A percentile compares a stretch with the other conserved stretches of the same genome.
Conservation (phyloP, 2,888 invertebrate genomes). For the Doris montereyensis region DNA sequence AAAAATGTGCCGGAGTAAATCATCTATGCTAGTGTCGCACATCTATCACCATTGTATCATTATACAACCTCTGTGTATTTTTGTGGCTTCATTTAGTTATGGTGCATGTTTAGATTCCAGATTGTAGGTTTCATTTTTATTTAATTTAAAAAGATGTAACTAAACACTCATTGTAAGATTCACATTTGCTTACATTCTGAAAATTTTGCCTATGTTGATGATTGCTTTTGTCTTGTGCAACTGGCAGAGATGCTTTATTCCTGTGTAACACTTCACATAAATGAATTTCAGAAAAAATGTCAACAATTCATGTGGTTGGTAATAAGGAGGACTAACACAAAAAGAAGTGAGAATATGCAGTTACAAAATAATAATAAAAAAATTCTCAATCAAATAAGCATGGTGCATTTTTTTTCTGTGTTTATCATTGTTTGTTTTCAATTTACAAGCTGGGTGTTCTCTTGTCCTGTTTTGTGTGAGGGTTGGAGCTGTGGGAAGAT, state of each 20-base stretch:
- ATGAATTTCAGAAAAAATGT: not conserved
- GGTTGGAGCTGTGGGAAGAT: too few relatives aligned
- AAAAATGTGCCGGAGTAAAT: too few relatives aligned
- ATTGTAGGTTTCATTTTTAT: constrained; percentile 35
- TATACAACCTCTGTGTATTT: not conserved
- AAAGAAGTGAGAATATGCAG: constrained; percentile 43
- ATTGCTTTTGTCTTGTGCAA: constrained; percentile 27
- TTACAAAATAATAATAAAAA: constrained; percentile 29
- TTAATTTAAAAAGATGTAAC: not conserved
- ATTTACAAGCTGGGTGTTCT: too few relatives aligned
- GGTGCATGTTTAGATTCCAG: constrained; percentile 36
- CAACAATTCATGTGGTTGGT: constrained; percentile 33
- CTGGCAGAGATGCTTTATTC: constrained; percentile 43
- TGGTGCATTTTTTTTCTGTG: too few relatives aligned
- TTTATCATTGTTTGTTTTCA: too few relatives aligned
- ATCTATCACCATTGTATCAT: constrained; percentile 28
- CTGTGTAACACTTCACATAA: constrained; percentile 9
- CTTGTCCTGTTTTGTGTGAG: too few relatives aligned
- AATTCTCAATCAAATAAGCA: constrained; percentile 12
- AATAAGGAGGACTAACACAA: constrained; percentile 37
- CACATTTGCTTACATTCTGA: not conserved
- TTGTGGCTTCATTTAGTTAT: constrained; percentile 41
- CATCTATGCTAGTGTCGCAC: constrained; percentile 40
- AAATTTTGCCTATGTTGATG: not conserved
- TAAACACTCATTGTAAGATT: not conserved